Evolutionary conservation across 2,888 invertebrate species (phyloP), one percentile per base, ranked within the genome.

Genomic region (Pelosia muscerda): DNA sequence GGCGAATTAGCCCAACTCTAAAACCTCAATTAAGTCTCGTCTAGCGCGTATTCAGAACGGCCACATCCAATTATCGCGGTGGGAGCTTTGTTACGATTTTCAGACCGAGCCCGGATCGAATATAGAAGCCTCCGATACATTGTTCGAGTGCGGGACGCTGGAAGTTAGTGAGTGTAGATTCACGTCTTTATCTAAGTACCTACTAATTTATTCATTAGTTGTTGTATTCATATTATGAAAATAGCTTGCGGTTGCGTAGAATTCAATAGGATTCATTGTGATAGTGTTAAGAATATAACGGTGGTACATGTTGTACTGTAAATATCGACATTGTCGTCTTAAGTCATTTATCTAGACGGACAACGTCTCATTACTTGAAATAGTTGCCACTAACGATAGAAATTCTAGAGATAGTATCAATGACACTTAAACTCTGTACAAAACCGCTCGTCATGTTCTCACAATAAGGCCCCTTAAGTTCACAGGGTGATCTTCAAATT

Each of bases 1-100:
- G 90, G 92, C 89, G 93, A 94, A 94, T 94, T 94, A 94, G 94
- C 91, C 90, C 92, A 92, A 92, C 94, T 94, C 93, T 91, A 92
- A 94, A 95, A 94, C 94, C 94, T 94, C 94, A 94, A 95, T 95
- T 94, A 94, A 94, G 93, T 95, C 93, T 92, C 93, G 94, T 93
- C 94, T 94, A 92, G 94, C 90, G 90, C 90, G 91, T 90, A 91
- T 93, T 92, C 92, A 90, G 91, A 88, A 88, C 91, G 92, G 91
- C 93, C 94, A 90, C 93, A 89, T 93, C 94, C 94, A 94, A 95
- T 95, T 95, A 95, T 93, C 92, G 90, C 89, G 90, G 91, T 84
- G 81, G 87, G 89, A 88, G 90, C 91, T 93, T 93, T 94, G 94
- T 94, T 93, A 90, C 90, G 85, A 90, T 88, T 89, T 85, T 85